Evolutionary conservation across 1,140 invertebrate genomes (phyloP), one percentile per base, ranked within the genome.

Genomic region (Lordiphosa stackelbergi): DNA sequence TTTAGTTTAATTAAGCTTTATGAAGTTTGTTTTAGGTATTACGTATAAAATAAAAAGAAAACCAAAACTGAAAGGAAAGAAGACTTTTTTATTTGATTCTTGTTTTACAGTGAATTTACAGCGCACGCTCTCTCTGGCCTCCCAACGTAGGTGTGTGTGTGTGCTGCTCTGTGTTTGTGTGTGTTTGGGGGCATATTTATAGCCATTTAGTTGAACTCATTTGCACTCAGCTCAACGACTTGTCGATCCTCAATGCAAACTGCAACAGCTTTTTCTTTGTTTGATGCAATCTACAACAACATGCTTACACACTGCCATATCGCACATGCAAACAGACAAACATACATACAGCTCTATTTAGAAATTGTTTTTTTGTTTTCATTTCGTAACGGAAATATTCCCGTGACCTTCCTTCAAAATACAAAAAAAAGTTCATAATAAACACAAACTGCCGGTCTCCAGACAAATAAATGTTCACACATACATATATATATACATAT

Each of bases 141-240:
- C 22, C 22, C 22, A 24, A 24, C 5, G 28, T 55, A 42, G 36
- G 59, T 59, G 55, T 35, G 13, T n/a, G 4, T 12, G 9, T 35
- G 4, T 31, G 24, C 22, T 6, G 22, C 41, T 38, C 5, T 28
- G 13, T 36, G 16, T 6, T 31, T 55, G 28, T 55, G 38, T 36
- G n/a, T 19, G 34, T 36, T 13, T 43, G 37, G 38, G 28, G 46
- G 43, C 56, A 71, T 79, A 79, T 79, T 79, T 72, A 55, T 79
- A 83, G 77, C 77, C 63, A 63, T 71, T 79, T 63, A 68, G 77
- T 69, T 79, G 75, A 79, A 83, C 74, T 79, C 77, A 79, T 79
- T 79, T 79, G 74, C 77, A 81, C 77, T 60, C 57, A 66, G 47
- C 53, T 45, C 34, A 45, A 31, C 49, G 53, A 28, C 58, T 57